phyloP scores from a whole-genome alignment of 2,113 vertebrate species.

The Hippocampus abdominalis region DNA sequence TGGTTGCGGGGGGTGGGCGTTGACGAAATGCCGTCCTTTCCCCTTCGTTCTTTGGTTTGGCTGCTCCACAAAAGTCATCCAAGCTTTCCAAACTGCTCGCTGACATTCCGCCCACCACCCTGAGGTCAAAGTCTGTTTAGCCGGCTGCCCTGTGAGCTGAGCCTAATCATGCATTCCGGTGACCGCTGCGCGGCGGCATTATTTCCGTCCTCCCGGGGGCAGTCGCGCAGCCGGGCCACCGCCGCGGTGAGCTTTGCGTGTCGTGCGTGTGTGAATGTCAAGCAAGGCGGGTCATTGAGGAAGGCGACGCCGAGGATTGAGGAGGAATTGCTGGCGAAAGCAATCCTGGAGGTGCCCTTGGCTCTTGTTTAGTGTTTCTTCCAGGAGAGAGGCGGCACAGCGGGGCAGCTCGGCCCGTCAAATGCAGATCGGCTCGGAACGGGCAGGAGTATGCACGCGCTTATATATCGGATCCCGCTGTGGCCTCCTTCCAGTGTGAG shows the following conservation, averaged over 20 bases:
- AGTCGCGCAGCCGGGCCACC: slow-evolving; percentile 49
- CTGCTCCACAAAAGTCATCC: slow-evolving; percentile 19
- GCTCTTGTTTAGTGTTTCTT: slow-evolving; percentile 61
- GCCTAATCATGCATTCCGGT: slow-evolving; percentile 34
- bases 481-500: slow-evolving; percentile 15
- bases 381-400: slow-evolving; percentile 55
- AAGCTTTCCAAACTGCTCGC: slow-evolving; percentile 36
- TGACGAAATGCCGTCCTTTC: background rate
- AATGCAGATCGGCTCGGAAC: slow-evolving; percentile 53
- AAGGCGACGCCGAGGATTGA: slow-evolving; percentile 51
- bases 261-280: slow-evolving; percentile 51
- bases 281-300: slow-evolving; percentile 41
- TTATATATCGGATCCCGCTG: background rate
- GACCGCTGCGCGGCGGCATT: slow-evolving; percentile 31
- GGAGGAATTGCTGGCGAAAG: slow-evolving; percentile 59
- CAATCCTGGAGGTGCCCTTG: slow-evolving; percentile 72
- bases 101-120: slow-evolving; percentile 48
- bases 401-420: slow-evolving; percentile 22
- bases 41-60: background rate
- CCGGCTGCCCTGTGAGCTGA: slow-evolving; percentile 42
- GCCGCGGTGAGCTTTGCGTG: slow-evolving; percentile 57
- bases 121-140: slow-evolving; percentile 38
- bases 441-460: slow-evolving; percentile 24
- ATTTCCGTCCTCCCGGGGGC: slow-evolving; percentile 33
- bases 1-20: too few species aligned